phyloP scores from a whole-genome alignment of 2,113 vertebrate genomes.

The Sigmodon hispidus region DNA sequence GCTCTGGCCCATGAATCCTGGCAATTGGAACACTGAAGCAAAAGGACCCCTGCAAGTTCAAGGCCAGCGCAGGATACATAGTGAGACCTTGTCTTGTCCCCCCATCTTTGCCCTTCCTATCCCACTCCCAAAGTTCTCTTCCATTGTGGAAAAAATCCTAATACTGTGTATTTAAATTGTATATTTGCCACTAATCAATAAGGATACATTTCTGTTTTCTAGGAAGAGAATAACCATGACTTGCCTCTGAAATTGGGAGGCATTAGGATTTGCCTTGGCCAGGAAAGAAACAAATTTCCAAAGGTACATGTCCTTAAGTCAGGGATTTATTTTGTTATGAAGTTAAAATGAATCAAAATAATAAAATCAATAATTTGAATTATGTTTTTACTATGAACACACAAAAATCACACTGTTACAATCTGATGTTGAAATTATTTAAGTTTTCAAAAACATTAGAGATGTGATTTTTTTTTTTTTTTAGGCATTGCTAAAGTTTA shows the following conservation, averaged over 20 bases:
- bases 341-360: constrained; percentile 57
- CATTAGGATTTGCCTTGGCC: not conserved
- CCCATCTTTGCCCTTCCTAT: too few relatives aligned
- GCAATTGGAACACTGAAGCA: not conserved
- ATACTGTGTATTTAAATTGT: not conserved
- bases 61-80: not conserved
- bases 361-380: constrained; percentile 69
- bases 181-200: not conserved
- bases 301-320: constrained; percentile 32
- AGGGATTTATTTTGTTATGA: constrained; percentile 31
- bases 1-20: not conserved
- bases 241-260: constrained; percentile 37
- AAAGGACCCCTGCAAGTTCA: not conserved
- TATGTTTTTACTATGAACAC: constrained; percentile 34
- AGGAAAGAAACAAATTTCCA: constrained; percentile 55
- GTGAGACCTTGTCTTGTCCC: not conserved
- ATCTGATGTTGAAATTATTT: constrained; percentile 58
- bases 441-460: not conserved
- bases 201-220: not conserved
- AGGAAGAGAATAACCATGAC: not conserved
- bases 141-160: not conserved
- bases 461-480: not conserved
- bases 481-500: not conserved
- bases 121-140: not conserved
- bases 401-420: constrained; percentile 64